These are phyloP conservation scores for Forficula auricularia DNA, from an alignment of 1,140 invertebrate genomes.

Conservation along the genomic window DNA sequence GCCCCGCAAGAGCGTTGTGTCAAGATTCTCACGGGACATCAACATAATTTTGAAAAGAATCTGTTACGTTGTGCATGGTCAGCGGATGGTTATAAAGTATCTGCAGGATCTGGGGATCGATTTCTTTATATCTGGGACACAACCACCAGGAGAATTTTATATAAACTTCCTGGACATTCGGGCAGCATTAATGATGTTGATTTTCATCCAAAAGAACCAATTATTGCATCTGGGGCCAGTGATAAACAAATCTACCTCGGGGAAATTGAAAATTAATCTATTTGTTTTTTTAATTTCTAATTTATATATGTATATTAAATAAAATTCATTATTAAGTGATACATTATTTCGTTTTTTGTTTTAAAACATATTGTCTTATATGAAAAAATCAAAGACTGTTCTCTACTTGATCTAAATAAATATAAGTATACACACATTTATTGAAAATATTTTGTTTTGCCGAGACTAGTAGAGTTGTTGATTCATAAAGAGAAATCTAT, in stretches of 20 bases:
- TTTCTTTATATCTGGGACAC: conserved; percentile 97
- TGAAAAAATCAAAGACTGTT: too few species aligned
- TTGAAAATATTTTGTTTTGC: too few species aligned
- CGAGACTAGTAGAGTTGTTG: too few species aligned
- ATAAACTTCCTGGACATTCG: conserved; percentile 94
- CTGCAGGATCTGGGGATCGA: conserved; percentile 84
- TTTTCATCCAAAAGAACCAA: conserved; percentile 89
- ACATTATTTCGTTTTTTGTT: too few species aligned
- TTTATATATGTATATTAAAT: too few species aligned
- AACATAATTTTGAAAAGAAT: conserved; percentile 97
- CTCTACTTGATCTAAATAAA: too few species aligned
- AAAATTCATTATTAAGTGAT: too few species aligned
- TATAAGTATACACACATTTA: too few species aligned
- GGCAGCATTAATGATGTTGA: conserved; percentile 93
- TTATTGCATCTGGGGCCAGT: conserved; percentile 80
- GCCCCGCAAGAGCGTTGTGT: conserved; percentile 78
- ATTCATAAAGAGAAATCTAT: too few species aligned
- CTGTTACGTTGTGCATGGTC: conserved; percentile 79
- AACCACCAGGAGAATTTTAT: conserved; percentile 72
- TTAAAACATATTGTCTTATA: too few species aligned
- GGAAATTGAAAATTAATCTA: conserved; percentile 60
- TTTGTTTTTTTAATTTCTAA: neutral
- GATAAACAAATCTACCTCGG: conserved; percentile 93
- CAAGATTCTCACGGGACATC: conserved; percentile 82
- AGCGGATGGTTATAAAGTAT: conserved; percentile 63